Percentiles rank a stretch among this genome's conserved stretches.
These are phyloP conservation scores for Myripristis jacobus DNA, from an alignment of 2,797 vertebrate genomes.

Conservation along the genomic window DNA sequence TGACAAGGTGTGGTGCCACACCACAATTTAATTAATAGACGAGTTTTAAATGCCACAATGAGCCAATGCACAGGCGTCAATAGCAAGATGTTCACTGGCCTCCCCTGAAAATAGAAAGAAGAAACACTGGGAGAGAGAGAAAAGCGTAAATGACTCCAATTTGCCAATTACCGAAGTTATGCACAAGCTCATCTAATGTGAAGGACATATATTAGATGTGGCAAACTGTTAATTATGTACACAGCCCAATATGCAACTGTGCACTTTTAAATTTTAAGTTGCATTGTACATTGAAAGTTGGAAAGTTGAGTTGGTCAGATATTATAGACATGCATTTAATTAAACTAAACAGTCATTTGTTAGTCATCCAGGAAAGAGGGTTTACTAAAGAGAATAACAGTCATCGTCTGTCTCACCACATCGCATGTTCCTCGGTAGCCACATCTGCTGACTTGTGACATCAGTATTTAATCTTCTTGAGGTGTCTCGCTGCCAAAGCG, in stretches of 20 bases:
- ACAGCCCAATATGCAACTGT: too few species aligned
- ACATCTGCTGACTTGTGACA: background rate
- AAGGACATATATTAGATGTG: too few species aligned
- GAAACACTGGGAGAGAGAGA: slow-evolving; percentile 3
- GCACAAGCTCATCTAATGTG: too few species aligned
- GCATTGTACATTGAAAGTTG: background rate
- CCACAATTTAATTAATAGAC: slow-evolving; percentile 21
- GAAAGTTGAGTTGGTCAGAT: background rate
- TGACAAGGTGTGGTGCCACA: background rate
- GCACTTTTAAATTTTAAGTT: background rate
- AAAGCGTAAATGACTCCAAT: slow-evolving; percentile 12
- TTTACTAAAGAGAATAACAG: slow-evolving; percentile 9
- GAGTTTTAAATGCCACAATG: slow-evolving; percentile 27
- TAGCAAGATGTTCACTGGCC: slow-evolving; percentile 22
- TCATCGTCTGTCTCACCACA: background rate
- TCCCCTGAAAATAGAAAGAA: slow-evolving; percentile 21
- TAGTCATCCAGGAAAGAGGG: slow-evolving; percentile 8
- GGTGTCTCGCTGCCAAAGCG: too few species aligned
- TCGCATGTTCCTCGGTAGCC: background rate
- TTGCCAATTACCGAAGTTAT: background rate
- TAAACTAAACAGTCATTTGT: background rate
- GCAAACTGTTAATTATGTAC: too few species aligned
- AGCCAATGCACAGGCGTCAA: slow-evolving; percentile 23
- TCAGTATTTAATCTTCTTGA: too few species aligned
- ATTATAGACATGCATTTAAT: background rate